Base-by-base conservation (phyloP, 2,113 vertebrate genomes). In the Mionectes macconnelli region DNA sequence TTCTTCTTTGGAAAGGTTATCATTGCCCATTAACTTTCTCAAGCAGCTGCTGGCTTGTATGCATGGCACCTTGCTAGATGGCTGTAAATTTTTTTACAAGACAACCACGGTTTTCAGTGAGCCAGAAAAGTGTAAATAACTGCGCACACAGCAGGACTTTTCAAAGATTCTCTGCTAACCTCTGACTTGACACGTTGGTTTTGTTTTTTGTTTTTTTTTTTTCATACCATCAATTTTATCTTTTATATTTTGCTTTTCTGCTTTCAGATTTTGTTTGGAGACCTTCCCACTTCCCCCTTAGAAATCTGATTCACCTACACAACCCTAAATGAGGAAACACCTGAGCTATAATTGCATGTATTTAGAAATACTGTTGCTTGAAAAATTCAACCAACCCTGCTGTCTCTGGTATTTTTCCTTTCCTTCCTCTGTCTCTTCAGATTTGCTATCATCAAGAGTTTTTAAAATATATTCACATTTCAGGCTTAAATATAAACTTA, bases 401-500 rank as follows among this genome's bases (percentile, higher is more conserved):
- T 96, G 97, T 94, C 89, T 97, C 94, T 97, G 94, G 83, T 96
- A 84, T 96, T 93, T 98, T 97, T 98, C 95, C 96, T 96, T 97
- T 97, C 96, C 96, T 97, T 97, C 90, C 83, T 96, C 84, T 95
- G 86, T 93, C 96, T 95, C 92, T 84, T 94, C 66, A 95, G 77
- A 69, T 96, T 84, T 94, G 95, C 96, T 97, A 44, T 96, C 96
- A 96, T 85, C 87, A 95, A 84, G 91, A 94, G 86, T 87, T 95
- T 96, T 93, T 40, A 95, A 97, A 97, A 98, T 97, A 94, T 75
- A 78, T 83, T 96, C 86, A 91, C 45, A 95, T 94, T 92, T 94
- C 85, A 95, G 67, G 87, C 81, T 96, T 95, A 96, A 93, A 96
- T 96, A 96, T 94, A 96, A 82, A 97, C 81, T 96, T 95, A 97